Conservation (phyloP, 2,797 vertebrate species). For the Gallirallus australis region DNA sequence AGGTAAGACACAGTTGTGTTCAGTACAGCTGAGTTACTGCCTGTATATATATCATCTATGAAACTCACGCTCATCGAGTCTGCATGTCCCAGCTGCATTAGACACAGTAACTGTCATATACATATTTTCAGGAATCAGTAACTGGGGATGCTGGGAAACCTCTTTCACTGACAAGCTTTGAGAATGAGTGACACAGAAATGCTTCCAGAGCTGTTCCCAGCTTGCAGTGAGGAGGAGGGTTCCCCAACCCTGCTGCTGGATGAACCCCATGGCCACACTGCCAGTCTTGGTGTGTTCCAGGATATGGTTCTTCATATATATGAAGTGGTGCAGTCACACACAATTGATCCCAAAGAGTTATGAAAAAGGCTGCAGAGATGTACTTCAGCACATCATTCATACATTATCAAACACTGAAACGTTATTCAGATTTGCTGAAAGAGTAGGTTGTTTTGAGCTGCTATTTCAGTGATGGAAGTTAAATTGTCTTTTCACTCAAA, state of each 20-base stretch:
- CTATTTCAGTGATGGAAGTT: not conserved
- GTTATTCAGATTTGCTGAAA: not conserved
- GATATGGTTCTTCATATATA: not conserved
- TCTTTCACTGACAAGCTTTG: not conserved
- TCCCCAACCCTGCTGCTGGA: not conserved
- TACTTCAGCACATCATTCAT: not conserved
- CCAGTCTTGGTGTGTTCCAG: not conserved
- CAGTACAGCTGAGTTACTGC: not conserved
- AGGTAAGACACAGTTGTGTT: not conserved
- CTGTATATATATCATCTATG: not conserved
- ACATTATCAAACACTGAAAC: not conserved
- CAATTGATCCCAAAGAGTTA: not conserved
- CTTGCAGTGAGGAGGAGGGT: not conserved
- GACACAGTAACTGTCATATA: not conserved
- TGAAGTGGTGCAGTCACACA: not conserved
- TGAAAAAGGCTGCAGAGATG: not conserved
- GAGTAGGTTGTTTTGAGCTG: not conserved
- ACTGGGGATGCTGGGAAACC: not conserved
- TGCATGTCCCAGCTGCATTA: not conserved
- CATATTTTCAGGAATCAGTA: not conserved
- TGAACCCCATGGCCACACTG: rapidly evolving
- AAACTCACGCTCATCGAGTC: not conserved
- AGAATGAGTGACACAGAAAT: not conserved
- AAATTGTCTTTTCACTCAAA: not conserved
- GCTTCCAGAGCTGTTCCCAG: not conserved